Evolutionary conservation across 2,888 invertebrate genomes (phyloP).

Genomic region (Drosophila suboccidentalis): DNA sequence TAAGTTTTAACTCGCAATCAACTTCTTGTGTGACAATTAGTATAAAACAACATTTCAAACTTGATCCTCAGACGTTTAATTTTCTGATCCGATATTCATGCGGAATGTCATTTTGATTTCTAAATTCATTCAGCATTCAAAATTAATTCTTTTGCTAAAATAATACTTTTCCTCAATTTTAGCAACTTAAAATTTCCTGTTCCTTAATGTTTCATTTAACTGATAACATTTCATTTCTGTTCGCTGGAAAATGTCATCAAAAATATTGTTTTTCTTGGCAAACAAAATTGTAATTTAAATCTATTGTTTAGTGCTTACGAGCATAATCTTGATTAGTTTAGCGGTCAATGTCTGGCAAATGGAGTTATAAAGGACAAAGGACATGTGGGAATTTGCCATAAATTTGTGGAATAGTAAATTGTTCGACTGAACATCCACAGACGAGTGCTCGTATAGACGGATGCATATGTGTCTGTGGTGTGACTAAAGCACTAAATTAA

Average conservation of each 20-base stretch:
- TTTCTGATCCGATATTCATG: too few relatives aligned
- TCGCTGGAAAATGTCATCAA: neutral
- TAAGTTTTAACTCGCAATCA: too few relatives aligned
- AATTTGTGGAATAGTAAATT: constrained; percentile 41
- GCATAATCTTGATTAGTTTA: constrained; percentile 49
- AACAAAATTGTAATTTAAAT: constrained; percentile 32
- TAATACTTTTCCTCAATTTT: too few relatives aligned
- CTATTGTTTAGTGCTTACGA: constrained; percentile 25
- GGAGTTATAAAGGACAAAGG: constrained; percentile 44
- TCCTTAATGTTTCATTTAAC: too few relatives aligned
- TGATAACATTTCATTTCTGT: too few relatives aligned
- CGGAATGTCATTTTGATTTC: too few relatives aligned
- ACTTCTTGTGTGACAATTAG: too few relatives aligned
- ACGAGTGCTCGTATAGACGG: neutral
- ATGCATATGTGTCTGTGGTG: constrained; percentile 34
- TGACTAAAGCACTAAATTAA: constrained; percentile 64
- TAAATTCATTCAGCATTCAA: too few relatives aligned
- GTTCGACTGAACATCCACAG: constrained; percentile 13
- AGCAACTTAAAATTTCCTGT: too few relatives aligned
- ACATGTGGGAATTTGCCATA: constrained; percentile 35
- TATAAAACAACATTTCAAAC: too few relatives aligned
- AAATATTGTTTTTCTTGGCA: constrained; percentile 7
- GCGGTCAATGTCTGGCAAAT: constrained; percentile 47
- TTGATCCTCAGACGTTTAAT: too few relatives aligned
- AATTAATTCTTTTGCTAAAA: too few relatives aligned